Conservation (phyloP, 2,113 vertebrate genomes). For the Elephantulus edwardii region DNA sequence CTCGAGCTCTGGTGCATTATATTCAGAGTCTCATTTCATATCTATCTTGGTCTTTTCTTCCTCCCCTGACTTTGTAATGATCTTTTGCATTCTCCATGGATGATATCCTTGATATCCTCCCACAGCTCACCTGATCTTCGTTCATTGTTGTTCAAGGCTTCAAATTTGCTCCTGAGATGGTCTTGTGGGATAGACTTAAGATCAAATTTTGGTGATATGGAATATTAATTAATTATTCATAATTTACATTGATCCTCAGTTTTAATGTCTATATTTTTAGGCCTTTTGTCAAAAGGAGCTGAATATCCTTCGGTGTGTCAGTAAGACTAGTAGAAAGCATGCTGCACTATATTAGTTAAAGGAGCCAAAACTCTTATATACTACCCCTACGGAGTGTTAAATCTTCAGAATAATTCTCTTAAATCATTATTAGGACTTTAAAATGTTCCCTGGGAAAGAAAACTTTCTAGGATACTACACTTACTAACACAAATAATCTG, state of each 20-base stretch:
- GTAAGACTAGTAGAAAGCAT: not conserved
- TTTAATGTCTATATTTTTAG: not conserved
- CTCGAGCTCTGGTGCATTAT: too few species aligned
- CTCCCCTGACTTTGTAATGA: too few species aligned
- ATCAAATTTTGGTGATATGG: not conserved
- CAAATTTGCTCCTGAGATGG: too few species aligned
- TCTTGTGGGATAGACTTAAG: too few species aligned
- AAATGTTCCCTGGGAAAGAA: not conserved
- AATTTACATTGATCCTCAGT: not conserved
- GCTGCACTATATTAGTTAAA: not conserved
- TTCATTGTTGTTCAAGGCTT: too few species aligned
- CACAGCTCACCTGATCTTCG: too few species aligned
- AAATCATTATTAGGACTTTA: not conserved
- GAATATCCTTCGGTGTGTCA: not conserved
- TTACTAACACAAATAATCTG: not conserved
- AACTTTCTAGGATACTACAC: not conserved
- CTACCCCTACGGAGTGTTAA: not conserved
- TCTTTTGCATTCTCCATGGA: too few species aligned
- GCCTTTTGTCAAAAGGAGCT: not conserved
- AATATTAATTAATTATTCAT: not conserved
- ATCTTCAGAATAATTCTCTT: not conserved
- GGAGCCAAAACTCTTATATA: not conserved
- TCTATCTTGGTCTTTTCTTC: too few species aligned
- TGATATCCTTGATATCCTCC: too few species aligned
- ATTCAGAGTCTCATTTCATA: too few species aligned